Evolutionary conservation across 2,113 vertebrate species (phyloP).

Genomic region (Stegostoma tigrinum): DNA sequence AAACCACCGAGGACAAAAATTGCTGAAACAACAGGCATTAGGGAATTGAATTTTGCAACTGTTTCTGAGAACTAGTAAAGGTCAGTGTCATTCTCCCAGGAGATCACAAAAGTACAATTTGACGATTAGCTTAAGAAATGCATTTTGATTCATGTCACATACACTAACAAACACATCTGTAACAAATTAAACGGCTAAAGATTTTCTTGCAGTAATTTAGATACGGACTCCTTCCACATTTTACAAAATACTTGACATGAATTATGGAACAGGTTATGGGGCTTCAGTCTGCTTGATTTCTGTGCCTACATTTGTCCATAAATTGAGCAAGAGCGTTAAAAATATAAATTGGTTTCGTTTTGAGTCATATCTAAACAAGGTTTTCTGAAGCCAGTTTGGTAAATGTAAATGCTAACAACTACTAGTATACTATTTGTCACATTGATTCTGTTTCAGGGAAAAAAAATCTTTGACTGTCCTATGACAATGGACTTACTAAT

Average conservation of each 20-base stretch:
- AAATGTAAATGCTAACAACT: background rate
- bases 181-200: background rate
- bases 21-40: background rate
- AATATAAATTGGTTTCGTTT: background rate
- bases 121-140: background rate
- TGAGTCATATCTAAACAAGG: background rate
- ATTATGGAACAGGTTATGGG: background rate
- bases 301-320: background rate
- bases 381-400: background rate
- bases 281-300: background rate
- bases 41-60: background rate
- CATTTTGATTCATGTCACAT: background rate
- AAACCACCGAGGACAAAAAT: background rate
- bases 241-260: background rate
- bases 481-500: background rate
- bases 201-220: background rate
- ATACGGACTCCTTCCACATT: background rate
- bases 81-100: background rate
- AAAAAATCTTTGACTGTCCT: background rate
- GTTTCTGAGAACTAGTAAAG: background rate
- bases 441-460: background rate
- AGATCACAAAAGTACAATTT: background rate
- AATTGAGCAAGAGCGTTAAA: background rate
- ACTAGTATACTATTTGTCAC: background rate
- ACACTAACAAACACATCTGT: background rate